Evolutionary conservation across 92 coral and sea anemone species (phyloP), one percentile per base, ranked within the genome.

Genomic region (Montipora capitata): DNA sequence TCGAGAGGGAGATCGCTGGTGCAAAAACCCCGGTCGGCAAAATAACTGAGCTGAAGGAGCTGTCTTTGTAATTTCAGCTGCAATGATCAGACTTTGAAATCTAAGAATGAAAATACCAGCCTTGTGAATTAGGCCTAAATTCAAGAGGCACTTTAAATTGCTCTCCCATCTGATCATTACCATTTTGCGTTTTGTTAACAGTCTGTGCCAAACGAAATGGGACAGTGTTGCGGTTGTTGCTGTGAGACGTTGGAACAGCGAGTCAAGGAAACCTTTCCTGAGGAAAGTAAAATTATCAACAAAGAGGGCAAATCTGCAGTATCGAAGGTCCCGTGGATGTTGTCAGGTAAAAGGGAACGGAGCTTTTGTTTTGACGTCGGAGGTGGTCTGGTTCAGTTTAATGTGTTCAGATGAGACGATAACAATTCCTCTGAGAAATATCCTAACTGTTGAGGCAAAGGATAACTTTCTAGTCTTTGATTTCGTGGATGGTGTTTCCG

Each of bases 301-400:
- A 68, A 68, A 16, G 77, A 68, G 41, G 76, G 77, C 67, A 27
- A 52, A 38, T 11, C 77, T 81, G 38, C 41, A 39, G 11, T 52
- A 81, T 13, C 85, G 51, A 40, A 68, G 85, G 13, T 67, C 76
- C 5, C 4, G 7, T 1, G 85, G 77, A 4, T 49, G 56, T 15
- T 68, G 54, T 8, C 85, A 81, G 54, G 6, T 10, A 3, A 7
- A 68, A 54, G 85, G 85, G 38, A 68, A 52, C 11, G 77, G 85
- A 3, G 85, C 85, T 2, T 56, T 81, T 68, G 68, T 81, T 15
- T 42, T 81, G 8, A 68, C 85, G 1, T 10, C 43, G 14, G 77
- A 81, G 35, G 40, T 81, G 17, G 68, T 81, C 51, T 81, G 77
- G 85, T 81, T 81, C 14, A 35, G 5, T 68, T 52, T 52, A 9